Evolutionary conservation across 2,113 vertebrate species (phyloP).

Genomic region (Gnathonemus echidnorhynchus): DNA sequence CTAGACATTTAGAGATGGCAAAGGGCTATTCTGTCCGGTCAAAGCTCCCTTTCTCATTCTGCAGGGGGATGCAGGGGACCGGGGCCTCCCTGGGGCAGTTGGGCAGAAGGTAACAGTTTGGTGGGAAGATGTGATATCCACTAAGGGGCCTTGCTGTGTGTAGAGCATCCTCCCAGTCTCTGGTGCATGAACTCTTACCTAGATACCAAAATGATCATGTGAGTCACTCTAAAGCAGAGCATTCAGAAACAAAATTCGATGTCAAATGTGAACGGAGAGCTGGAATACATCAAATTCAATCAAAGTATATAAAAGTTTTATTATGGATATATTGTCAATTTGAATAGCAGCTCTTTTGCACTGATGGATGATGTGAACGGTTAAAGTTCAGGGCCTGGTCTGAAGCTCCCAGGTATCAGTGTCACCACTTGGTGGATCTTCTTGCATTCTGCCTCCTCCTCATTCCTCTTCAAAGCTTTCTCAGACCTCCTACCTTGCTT

Average conservation of each 20-base stretch:
- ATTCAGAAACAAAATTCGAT: neutral
- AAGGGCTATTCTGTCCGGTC: neutral
- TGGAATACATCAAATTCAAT: neutral
- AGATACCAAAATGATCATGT: neutral
- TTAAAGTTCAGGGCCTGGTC: neutral
- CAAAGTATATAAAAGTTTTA: neutral
- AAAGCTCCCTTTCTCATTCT: slow-evolving; percentile 10
- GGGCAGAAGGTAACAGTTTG: slow-evolving; percentile 68
- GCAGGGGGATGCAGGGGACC: slow-evolving; percentile 68
- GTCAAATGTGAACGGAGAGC: neutral
- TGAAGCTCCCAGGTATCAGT: neutral
- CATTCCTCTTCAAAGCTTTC: neutral
- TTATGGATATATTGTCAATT: neutral
- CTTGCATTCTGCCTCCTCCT: neutral
- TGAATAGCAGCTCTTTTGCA: neutral
- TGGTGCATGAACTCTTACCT: neutral
- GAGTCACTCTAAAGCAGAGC: neutral
- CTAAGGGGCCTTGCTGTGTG: neutral
- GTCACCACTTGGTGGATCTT: neutral
- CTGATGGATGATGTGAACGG: neutral
- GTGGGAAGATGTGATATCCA: neutral
- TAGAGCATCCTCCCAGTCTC: neutral
- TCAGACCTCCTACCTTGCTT: neutral
- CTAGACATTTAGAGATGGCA: neutral
- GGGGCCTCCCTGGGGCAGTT: slow-evolving; percentile 57